Evolutionary conservation across 2,797 vertebrate genomes (phyloP).

Genomic region (Coilia nasus): DNA sequence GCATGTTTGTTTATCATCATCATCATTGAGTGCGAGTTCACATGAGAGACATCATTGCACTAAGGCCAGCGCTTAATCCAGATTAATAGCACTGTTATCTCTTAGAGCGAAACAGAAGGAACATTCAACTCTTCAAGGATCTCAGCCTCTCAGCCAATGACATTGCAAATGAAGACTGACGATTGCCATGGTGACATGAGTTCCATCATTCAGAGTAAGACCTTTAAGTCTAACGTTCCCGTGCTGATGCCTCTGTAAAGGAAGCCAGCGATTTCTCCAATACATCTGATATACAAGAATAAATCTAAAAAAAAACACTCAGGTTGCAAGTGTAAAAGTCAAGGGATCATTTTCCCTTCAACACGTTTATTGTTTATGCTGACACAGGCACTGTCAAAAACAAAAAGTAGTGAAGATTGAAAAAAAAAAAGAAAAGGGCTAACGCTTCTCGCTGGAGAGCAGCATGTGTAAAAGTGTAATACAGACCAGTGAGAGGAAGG

Average conservation of each 20-base stretch:
- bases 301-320: too few relatives aligned
- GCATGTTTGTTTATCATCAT: background rate
- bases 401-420: background rate
- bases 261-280: background rate
- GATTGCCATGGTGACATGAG: slow-evolving; percentile 36
- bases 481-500: too few relatives aligned
- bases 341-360: background rate
- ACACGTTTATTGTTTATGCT: background rate
- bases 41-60: background rate
- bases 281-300: too few relatives aligned
- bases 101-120: background rate
- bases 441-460: background rate
- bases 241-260: background rate
- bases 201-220: slow-evolving; percentile 54
- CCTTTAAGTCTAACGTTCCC: background rate
- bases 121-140: background rate
- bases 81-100: background rate
- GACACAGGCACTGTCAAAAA: background rate
- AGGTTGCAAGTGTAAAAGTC: background rate
- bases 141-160: background rate
- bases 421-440: background rate
- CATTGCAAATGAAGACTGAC: background rate
- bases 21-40: background rate
- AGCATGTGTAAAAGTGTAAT: background rate
- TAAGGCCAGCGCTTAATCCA: background rate